Evolutionary conservation across 2,113 vertebrate genomes (phyloP).

Genomic region (Saguinus midas): DNA sequence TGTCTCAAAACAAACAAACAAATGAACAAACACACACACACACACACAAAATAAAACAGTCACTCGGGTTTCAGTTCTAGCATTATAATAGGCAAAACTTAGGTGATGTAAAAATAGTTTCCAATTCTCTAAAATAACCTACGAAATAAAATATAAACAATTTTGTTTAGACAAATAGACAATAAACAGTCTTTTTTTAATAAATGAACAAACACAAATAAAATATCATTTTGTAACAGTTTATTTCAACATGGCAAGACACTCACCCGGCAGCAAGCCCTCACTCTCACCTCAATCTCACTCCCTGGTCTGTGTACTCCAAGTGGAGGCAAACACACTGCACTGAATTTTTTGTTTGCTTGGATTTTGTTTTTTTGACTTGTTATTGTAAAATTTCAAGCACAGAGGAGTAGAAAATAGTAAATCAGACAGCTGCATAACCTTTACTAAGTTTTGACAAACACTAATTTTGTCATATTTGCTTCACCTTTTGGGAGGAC

Average conservation of each 20-base stretch:
- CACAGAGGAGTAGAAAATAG: neutral
- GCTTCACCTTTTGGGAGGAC: neutral
- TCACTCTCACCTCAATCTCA: neutral
- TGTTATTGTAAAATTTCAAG: neutral
- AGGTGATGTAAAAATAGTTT: neutral
- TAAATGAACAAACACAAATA: neutral
- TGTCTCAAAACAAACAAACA: too few relatives aligned
- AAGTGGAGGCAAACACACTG: neutral
- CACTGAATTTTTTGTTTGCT: neutral
- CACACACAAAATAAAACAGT: too few relatives aligned
- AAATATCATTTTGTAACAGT: neutral
- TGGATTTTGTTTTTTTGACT: neutral
- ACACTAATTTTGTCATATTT: neutral
- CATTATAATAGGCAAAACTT: neutral
- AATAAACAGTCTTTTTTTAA: too few relatives aligned
- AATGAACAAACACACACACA: too few relatives aligned
- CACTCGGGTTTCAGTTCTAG: neutral
- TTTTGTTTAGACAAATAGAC: neutral
- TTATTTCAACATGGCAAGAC: neutral
- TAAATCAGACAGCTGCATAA: neutral
- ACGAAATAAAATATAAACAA: neutral
- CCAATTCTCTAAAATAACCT: neutral
- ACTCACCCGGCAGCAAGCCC: fast-evolving
- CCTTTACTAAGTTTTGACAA: neutral
- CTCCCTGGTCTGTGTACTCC: neutral